Conservation (phyloP, 1,140 invertebrate species). For the Achroia grisella region DNA sequence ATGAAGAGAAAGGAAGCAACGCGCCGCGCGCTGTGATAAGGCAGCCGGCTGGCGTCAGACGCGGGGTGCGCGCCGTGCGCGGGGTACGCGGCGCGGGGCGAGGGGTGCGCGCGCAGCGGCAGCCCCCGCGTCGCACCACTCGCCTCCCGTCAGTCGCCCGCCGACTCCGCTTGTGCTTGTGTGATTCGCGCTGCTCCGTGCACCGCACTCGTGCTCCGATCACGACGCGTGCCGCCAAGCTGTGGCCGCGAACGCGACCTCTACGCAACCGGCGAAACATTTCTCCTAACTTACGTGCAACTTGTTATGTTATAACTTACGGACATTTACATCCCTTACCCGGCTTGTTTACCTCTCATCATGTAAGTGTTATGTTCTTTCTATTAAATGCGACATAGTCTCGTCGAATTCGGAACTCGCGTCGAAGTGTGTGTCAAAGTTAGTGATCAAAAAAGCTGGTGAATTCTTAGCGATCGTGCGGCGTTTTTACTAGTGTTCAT, state of each 20-base stretch:
- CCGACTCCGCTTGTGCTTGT: conserved; percentile 70
- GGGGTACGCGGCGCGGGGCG: conserved; percentile 18
- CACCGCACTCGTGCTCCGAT: conserved; percentile 68
- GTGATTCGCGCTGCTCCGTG: conserved; percentile 68
- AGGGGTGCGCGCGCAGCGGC: conserved; percentile 51
- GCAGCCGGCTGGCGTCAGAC: conserved; percentile 47
- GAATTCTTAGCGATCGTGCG: conserved; percentile 27
- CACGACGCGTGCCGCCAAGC: conserved; percentile 67
- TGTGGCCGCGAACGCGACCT: conserved; percentile 69
- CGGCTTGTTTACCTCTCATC: conserved; percentile 68
- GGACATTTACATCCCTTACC: conserved; percentile 63
- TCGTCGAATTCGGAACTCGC: conserved; percentile 67
- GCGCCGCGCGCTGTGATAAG: conserved; percentile 67
- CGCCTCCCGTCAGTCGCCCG: conserved; percentile 43
- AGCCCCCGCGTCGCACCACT: conserved; percentile 47
- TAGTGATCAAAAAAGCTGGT: conserved; percentile 54
- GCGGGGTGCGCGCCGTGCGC: conserved; percentile 26
- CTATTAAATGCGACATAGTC: conserved; percentile 46
- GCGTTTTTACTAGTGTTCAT: conserved; percentile 27
- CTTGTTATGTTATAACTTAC: conserved; percentile 68
- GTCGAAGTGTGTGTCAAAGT: conserved; percentile 65
- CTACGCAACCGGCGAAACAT: conserved; percentile 65
- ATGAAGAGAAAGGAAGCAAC: conserved; percentile 70
- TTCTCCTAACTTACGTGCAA: conserved; percentile 65
- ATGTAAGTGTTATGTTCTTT: conserved; percentile 70